phyloP scores from a whole-genome alignment of 1,140 invertebrate genomes.

The Neuroterus valhalla region DNA sequence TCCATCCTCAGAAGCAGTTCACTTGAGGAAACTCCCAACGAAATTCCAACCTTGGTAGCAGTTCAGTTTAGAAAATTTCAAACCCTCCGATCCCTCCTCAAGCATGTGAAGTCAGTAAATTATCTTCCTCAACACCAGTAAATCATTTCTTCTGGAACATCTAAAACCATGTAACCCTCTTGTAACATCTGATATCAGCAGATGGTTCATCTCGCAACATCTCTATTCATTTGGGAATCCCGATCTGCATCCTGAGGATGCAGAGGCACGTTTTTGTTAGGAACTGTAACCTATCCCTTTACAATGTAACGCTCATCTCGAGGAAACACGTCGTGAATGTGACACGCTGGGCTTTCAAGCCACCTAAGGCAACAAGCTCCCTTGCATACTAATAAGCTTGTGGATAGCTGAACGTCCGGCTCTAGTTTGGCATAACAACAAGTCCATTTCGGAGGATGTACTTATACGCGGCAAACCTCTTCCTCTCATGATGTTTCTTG shows the following conservation, averaged over 20 bases:
- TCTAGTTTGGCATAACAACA: conserved; percentile 71
- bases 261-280: conserved; percentile 22
- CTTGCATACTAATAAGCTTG: conserved; percentile 71
- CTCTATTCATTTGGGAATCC: too few relatives aligned
- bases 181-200: not conserved
- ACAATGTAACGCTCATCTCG: conserved; percentile 62
- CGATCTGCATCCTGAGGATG: too few relatives aligned
- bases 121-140: too few relatives aligned
- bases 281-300: conserved; percentile 46
- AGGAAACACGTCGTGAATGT: conserved; percentile 66
- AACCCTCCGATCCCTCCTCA: too few relatives aligned
- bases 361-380: conserved; percentile 70
- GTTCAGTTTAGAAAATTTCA: too few relatives aligned
- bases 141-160: too few relatives aligned
- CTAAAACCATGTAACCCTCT: too few relatives aligned
- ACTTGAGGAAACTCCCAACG: too few relatives aligned
- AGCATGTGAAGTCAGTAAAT: too few relatives aligned
- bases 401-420: conserved; percentile 66
- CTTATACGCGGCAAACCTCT: conserved; percentile 9
- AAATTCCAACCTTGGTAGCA: too few relatives aligned
- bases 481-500: conserved; percentile 38
- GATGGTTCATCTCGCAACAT: not conserved
- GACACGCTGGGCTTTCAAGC: conserved; percentile 68
- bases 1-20: too few relatives aligned
- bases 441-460: conserved; percentile 65